Base-by-base conservation (phyloP, 2,113 vertebrate species). In the Origma solitaria region DNA sequence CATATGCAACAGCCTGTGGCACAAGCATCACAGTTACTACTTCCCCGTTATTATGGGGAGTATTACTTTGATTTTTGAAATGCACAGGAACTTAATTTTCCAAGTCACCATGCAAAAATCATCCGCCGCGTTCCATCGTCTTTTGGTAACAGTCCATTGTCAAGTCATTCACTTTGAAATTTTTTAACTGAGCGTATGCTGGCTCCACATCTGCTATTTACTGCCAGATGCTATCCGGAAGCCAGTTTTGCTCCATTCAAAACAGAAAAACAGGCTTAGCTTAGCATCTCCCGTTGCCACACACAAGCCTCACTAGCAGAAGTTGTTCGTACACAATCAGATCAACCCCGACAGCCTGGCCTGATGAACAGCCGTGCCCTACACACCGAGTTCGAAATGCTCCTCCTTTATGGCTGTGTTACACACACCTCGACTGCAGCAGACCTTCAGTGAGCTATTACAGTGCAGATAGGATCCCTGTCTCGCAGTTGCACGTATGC, bases 281-380 rank as follows among this genome's bases (percentile, higher is more conserved):
- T 40, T 8, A 24, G n/a, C 18, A 28, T 11, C 53, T 38, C 40
- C 17, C 25, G 2, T 4, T 64, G 5, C 13, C 21, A 15, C 0
- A 17, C 4, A 17, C 76, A 27, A 7, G 4, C 13, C 56, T 68
- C 35, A 37, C 21, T 9, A 10, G 35, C 9, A 75, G 47, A 24
- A 71, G 5, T 1, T 19, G 8, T 2, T 45, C 8, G 1, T 0
- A 1, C 25, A 42, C 33, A 6, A 14, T 4, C 53, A 30, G 6
- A 54, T 10, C 56, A 17, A 24, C 21, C 7, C 49, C 1, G 0
- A 15, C 49, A 40, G 86, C 13, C 10, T 8, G 6, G 11, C n/a
- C 10, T 37, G 10, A 19, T 18, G 28, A 84, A 24, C 8, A 60
- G 35, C 37, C 1, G 0, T 12, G 17, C 81, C 37, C 44, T 11